These are phyloP conservation scores for Sturmia bella DNA, from an alignment of 2,888 invertebrate genomes.

Conservation along the genomic window DNA sequence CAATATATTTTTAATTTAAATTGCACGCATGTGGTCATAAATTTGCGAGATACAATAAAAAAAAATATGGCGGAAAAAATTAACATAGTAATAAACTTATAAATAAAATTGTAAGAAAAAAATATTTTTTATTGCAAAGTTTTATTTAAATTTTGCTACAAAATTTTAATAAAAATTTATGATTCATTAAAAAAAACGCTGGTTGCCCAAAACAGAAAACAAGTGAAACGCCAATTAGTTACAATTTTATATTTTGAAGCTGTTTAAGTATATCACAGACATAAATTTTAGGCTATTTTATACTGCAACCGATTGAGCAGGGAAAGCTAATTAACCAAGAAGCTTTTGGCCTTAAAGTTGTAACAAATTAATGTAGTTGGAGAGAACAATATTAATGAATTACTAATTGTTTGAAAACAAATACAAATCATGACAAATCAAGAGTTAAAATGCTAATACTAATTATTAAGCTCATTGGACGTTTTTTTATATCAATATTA, in stretches of 20 bases:
- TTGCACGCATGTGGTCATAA: conserved; percentile 64
- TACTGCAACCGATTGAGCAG: not conserved
- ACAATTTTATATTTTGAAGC: not conserved
- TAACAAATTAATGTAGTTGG: too few species aligned
- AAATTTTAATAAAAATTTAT: conserved; percentile 21
- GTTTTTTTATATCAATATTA: too few species aligned
- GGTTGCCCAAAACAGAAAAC: not conserved
- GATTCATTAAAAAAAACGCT: not conserved
- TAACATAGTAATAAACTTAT: conserved; percentile 58
- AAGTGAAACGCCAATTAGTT: not conserved
- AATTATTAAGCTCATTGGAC: too few species aligned
- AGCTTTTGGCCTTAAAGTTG: too few species aligned
- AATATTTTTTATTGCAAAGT: conserved; percentile 21
- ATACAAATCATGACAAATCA: too few species aligned
- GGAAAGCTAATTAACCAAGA: too few species aligned
- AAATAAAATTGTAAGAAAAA: conserved; percentile 49
- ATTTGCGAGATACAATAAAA: conserved; percentile 48
- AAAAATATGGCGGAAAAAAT: conserved; percentile 38
- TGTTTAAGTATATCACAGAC: not conserved
- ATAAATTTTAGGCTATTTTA: not conserved
- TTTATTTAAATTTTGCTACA: conserved; percentile 22
- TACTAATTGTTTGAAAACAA: too few species aligned
- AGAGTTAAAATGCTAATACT: too few species aligned
- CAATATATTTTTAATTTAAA: conserved; percentile 59
- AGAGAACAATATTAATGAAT: too few species aligned